These are phyloP conservation scores for Apotomis turbidana DNA, from an alignment of 2,888 invertebrate species.

Conservation along the genomic window DNA sequence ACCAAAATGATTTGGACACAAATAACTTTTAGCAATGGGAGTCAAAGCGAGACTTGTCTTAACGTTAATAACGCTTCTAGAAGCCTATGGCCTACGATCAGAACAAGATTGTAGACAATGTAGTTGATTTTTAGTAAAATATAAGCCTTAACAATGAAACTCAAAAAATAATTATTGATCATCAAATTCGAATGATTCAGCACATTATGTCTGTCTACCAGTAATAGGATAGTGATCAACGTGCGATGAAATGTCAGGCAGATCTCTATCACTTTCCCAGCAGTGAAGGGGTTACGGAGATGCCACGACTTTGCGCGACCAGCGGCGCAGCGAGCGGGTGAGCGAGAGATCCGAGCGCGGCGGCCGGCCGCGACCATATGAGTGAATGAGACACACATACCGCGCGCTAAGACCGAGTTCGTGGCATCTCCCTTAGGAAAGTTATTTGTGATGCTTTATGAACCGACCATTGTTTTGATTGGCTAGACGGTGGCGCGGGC, in stretches of 20 bases:
- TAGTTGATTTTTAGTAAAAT: background rate
- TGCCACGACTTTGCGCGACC: too few relatives aligned
- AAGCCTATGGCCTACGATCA: too few relatives aligned
- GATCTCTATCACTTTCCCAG: slow-evolving; percentile 31
- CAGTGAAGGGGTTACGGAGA: slow-evolving; percentile 21
- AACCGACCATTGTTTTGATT: slow-evolving; percentile 26
- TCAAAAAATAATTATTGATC: slow-evolving; percentile 16
- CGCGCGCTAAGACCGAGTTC: too few relatives aligned
- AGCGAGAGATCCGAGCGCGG: too few relatives aligned
- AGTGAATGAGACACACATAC: too few relatives aligned
- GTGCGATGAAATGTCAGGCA: slow-evolving; percentile 29
- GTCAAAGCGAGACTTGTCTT: too few relatives aligned
- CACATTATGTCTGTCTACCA: slow-evolving; percentile 24
- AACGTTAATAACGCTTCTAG: too few relatives aligned
- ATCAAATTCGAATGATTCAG: slow-evolving; percentile 24
- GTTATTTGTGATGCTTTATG: slow-evolving; percentile 40
- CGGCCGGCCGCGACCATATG: too few relatives aligned
- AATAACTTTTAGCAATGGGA: too few relatives aligned
- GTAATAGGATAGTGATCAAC: slow-evolving; percentile 28
- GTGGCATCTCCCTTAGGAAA: slow-evolving; percentile 14
- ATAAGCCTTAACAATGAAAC: slow-evolving; percentile 20
- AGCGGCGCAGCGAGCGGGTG: too few relatives aligned
- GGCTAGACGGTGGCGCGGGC: slow-evolving; percentile 6
- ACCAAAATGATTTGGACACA: too few relatives aligned
- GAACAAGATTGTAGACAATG: too few relatives aligned